These are phyloP conservation scores for Poecile montanus DNA, from an alignment of 2,797 vertebrate species.

Conservation along the genomic window DNA sequence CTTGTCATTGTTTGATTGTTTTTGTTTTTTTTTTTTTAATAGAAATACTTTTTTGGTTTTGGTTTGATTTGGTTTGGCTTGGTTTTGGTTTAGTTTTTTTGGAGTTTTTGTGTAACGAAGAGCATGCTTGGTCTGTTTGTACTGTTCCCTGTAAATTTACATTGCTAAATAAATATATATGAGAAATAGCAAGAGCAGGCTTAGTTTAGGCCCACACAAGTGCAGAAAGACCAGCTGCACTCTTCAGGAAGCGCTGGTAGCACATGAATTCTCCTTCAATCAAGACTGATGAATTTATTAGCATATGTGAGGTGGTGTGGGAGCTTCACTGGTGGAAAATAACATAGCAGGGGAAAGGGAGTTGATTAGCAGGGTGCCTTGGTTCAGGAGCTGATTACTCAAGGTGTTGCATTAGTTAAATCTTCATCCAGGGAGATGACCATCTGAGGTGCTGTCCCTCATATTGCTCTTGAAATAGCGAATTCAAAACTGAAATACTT, in stretches of 20 bases:
- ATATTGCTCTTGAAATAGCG: background rate
- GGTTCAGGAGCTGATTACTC: background rate
- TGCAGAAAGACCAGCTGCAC: conserved; percentile 13
- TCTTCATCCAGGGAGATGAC: background rate
- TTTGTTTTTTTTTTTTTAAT: background rate
- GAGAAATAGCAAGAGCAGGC: background rate
- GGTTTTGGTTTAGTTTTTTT: background rate
- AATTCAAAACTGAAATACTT: background rate
- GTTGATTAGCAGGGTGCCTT: background rate
- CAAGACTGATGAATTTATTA: conserved; percentile 40
- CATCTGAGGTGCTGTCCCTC: background rate
- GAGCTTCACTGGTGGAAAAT: background rate
- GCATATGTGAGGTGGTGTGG: background rate
- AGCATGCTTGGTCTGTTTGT: background rate
- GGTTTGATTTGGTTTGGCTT: no score
- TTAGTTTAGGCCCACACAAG: background rate
- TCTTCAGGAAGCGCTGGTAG: background rate
- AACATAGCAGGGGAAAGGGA: background rate
- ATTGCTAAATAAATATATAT: conserved; percentile 10
- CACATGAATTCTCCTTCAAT: conserved; percentile 23
- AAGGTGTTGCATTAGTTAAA: background rate
- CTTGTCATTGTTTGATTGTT: background rate
- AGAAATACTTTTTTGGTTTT: background rate
- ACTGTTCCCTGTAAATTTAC: background rate
- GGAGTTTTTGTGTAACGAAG: background rate